Evolutionary conservation across 2,888 invertebrate genomes (phyloP), one percentile per base, ranked within the genome.

Genomic region (Merodon equestris): DNA sequence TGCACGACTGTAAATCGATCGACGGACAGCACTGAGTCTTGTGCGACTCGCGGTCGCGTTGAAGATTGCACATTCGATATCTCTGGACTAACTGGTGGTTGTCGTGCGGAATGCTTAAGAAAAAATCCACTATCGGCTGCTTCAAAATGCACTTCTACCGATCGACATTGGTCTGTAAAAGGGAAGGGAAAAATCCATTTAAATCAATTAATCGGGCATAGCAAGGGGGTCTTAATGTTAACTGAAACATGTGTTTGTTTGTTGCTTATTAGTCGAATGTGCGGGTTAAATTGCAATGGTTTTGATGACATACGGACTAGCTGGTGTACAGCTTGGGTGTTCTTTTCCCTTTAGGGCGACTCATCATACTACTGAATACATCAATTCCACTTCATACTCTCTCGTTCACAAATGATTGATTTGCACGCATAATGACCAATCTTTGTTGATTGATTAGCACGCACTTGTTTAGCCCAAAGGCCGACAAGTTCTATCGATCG

Each of bases 1-100:
- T 97, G 96, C 84, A 97, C 94, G 40, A 98, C 95, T 68, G 97
- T 96, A 88, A 97, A 97, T 81, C 95, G 93, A 89, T 97, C 96
- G 81, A 95, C 92, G 60, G 95, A 95, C 58, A 96, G 90, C 38
- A 95, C 91, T 9, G 94, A 93, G 60, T 94, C 94, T 19, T 92
- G 91, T 17, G 84, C 82, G 27, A 82, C 81, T 47, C 85, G 84
- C 15, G 87, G 85, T 53, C 82, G 81, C 51, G 66, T 57, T 13
- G 66, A 38, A 10, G 87, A 81, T 81, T 87, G 85, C 53, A 85
- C 84, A 73, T 85, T 85, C 64, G 88, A 82, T 83, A 87, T 84
- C 84, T 88, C 85, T 58, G 87, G 86, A 79, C 84, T 84, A 67
- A 87, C 86, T 81, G 92, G 93, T 73, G 92, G 93, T 89, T 94